Evolutionary conservation across 2,888 invertebrate genomes (phyloP), one percentile per base, ranked within the genome.

Genomic region (Nephrotoma guestfalica): DNA sequence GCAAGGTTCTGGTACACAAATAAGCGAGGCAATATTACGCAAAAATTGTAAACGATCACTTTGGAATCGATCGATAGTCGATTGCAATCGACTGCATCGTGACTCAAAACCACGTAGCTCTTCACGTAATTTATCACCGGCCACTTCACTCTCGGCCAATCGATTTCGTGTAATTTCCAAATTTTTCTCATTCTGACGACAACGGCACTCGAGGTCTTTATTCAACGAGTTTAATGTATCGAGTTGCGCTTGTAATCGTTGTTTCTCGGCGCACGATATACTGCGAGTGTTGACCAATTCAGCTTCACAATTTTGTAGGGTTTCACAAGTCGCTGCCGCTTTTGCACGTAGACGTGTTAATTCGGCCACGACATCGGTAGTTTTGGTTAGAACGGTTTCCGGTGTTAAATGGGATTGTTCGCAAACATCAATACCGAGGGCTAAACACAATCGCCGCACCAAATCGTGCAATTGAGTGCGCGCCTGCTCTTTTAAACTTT

Each of bases 351-450:
- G 91, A 87, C 95, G 92, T 18, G 94, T 93, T 86, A 94, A 93
- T 89, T 95, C 96, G 90, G 96, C 95, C 40, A 96, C 95, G 18
- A 96, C 92, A 91, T 96, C 96, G 6, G 95, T 93, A 6, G 96
- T 95, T 90, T 96, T 95, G 87, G 95, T 94, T n/a, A 96, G 93
- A 5, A 96, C 93, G 88, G 94, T 93, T 89, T 96, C 96, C 0
- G 95, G 93, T 0, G 95, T 94, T 5, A 93, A 92, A 89, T 94
- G 95, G 0, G 93, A 91, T 57, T 93, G 92, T 87, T 96, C 96
- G 89, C 94, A 94, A 88, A 94, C 93, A 88, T 96, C 95, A 13
- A 94, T 92, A 83, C 95, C 95, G 86, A 97, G 90, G n/a, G 95
- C 94, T 11, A 94, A 93, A 4, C 95, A 94, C 47, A 96, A 90